Conservation (phyloP, 2,888 invertebrate species). For the Xestoiulus laeticollis region DNA sequence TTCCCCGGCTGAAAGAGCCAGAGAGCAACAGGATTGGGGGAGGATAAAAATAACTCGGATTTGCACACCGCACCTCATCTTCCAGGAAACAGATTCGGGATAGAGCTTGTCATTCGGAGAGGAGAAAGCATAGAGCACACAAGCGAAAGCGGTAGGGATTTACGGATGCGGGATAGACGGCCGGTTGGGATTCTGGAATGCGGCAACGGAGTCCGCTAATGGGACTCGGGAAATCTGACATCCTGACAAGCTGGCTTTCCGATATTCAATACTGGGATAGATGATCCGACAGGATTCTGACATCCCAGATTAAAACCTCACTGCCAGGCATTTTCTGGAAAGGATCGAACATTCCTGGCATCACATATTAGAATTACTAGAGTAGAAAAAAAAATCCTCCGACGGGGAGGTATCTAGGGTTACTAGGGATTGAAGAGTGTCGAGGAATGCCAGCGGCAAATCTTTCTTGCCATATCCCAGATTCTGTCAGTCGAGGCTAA, state of each 20-base stretch:
- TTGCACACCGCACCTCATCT: neutral
- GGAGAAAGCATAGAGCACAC: neutral
- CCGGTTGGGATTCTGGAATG: neutral
- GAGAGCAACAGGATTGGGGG: neutral
- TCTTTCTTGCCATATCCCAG: neutral
- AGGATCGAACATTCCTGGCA: no score
- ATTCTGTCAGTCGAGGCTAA: neutral
- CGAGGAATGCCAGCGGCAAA: neutral
- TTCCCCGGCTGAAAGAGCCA: neutral
- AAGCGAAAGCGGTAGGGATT: neutral
- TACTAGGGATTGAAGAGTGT: neutral
- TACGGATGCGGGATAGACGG: neutral
- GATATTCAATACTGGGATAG: neutral
- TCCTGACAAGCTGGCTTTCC: neutral
- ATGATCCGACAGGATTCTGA: neutral
- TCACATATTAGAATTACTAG: no score
- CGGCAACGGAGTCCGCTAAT: neutral
- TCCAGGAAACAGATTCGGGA: neutral
- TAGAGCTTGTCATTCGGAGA: neutral
- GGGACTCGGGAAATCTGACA: neutral
- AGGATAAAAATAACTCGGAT: neutral
- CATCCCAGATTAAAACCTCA: no score
- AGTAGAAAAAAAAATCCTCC: no score
- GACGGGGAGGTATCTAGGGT: no score
- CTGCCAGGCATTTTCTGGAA: no score